Percentiles rank a stretch among this genome's conserved stretches.
phyloP scores from a whole-genome alignment of 1,140 invertebrate genomes.

The Lordiphosa mommai region DNA sequence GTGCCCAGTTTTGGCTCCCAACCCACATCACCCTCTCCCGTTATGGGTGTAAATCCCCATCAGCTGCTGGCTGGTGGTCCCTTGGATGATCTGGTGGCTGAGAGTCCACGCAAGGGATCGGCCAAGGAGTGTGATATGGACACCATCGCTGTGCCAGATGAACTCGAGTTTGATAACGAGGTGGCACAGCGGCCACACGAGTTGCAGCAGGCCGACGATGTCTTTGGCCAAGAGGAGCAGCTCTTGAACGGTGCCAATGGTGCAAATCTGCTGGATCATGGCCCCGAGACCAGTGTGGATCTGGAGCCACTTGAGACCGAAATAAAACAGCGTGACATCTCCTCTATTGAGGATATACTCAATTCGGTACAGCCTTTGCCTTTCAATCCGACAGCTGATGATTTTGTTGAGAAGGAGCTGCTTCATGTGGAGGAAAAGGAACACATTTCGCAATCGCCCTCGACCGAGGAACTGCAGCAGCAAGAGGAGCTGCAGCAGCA shows the following conservation, averaged over 20 bases:
- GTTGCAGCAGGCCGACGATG: conserved; percentile 51
- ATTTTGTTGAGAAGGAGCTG: conserved; percentile 49
- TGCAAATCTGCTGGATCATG: conserved; percentile 50
- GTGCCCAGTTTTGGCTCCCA: conserved; percentile 66
- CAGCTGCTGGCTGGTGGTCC: conserved; percentile 33
- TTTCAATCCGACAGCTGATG: conserved; percentile 20
- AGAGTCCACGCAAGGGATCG: conserved; percentile 67
- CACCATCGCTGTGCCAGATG: conserved; percentile 56
- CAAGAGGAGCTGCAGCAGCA: conserved; percentile 26
- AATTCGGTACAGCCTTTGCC: conserved; percentile 72
- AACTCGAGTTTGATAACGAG: conserved; percentile 60
- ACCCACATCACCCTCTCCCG: conserved; percentile 49
- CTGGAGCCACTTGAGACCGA: conserved; percentile 46
- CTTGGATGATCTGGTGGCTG: conserved; percentile 66
- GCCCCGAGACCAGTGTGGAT: conserved; percentile 69
- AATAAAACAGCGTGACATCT: conserved; percentile 25
- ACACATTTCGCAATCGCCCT: conserved; percentile 62
- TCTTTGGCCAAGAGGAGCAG: conserved; percentile 39
- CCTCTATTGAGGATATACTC: conserved; percentile 65
- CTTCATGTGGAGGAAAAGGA: conserved; percentile 72
- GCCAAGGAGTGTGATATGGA: conserved; percentile 54
- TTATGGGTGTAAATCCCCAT: conserved; percentile 24
- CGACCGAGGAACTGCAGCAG: conserved; percentile 68
- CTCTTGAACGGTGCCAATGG: conserved; percentile 14
- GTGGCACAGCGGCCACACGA: conserved; percentile 65